These are phyloP conservation scores for Pterois miles DNA, from an alignment of 2,797 vertebrate genomes.

Conservation along the genomic window DNA sequence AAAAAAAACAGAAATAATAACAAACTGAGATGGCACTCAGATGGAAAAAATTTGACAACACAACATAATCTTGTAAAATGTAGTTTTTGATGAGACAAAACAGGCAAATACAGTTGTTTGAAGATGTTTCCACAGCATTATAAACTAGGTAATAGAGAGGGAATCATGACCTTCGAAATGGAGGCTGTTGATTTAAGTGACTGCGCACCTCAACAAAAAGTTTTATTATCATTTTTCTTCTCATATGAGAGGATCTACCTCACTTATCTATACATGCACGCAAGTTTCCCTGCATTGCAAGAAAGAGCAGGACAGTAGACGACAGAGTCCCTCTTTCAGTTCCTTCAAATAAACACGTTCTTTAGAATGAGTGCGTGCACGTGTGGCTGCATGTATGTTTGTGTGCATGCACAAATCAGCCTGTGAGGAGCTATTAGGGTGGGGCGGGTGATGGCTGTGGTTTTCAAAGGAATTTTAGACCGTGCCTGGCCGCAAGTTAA, in stretches of 20 bases:
- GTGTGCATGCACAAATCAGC: conserved; percentile 26
- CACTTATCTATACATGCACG: background rate
- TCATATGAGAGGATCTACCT: conserved; percentile 8
- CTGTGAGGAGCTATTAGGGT: conserved; percentile 68
- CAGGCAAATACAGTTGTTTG: no score
- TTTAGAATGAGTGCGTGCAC: conserved; percentile 38
- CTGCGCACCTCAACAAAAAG: background rate
- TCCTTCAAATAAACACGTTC: conserved; percentile 76
- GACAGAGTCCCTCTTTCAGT: conserved; percentile 83
- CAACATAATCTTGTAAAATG: no score
- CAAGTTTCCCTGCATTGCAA: conserved; percentile 18
- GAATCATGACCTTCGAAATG: background rate
- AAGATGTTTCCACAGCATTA: no score
- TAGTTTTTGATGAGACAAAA: no score
- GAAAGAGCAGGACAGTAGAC: conserved; percentile 56
- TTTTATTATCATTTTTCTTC: background rate
- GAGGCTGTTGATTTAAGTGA: background rate
- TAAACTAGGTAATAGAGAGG: no score
- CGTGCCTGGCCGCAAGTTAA: conserved; percentile 57
- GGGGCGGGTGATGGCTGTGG: conserved; percentile 68
- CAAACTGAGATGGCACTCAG: no score
- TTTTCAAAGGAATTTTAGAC: conserved; percentile 70
- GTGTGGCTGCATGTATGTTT: background rate
- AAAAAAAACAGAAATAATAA: background rate
- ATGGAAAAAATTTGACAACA: no score